These are phyloP conservation scores for Hedya salicella DNA, from an alignment of 2,888 invertebrate genomes.

Conservation along the genomic window DNA sequence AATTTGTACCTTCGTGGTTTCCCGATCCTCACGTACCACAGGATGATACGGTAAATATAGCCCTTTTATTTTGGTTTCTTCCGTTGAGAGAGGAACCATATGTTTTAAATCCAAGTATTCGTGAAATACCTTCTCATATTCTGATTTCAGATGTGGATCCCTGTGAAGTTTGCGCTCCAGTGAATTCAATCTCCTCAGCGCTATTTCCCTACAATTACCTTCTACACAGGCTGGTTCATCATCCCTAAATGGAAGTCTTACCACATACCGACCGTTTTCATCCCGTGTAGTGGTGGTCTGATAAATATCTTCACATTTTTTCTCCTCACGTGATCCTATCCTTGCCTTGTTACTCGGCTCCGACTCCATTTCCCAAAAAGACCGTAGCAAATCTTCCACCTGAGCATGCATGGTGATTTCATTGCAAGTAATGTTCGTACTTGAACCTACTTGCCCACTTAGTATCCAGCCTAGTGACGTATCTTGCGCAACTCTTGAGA, in stretches of 20 bases:
- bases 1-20: no score
- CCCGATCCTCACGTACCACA: no score
- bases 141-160: constrained; percentile 30
- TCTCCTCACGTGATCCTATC: constrained; percentile 45
- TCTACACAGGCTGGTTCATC: constrained; percentile 6
- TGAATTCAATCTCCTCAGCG: constrained; percentile 19
- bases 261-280: constrained; percentile 45
- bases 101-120: constrained; percentile 45
- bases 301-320: constrained; percentile 45
- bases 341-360: constrained; percentile 37
- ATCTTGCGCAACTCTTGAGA: constrained; percentile 44
- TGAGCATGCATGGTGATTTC: constrained; percentile 42
- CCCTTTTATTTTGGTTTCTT: constrained; percentile 16
- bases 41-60: no score
- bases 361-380: constrained; percentile 50
- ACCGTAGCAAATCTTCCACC: constrained; percentile 36
- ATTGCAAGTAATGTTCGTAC: no score
- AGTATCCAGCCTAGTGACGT: constrained; percentile 48
- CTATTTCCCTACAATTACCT: constrained; percentile 18
- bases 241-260: constrained; percentile 46
- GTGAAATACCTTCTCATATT: constrained; percentile 36
- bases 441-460: constrained; percentile 40
- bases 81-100: constrained; percentile 31
- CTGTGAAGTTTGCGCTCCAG: constrained; percentile 19
- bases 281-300: constrained; percentile 40